These are phyloP conservation scores for Sisor rabdophorus DNA, from an alignment of 2,113 vertebrate genomes.

Conservation along the genomic window DNA sequence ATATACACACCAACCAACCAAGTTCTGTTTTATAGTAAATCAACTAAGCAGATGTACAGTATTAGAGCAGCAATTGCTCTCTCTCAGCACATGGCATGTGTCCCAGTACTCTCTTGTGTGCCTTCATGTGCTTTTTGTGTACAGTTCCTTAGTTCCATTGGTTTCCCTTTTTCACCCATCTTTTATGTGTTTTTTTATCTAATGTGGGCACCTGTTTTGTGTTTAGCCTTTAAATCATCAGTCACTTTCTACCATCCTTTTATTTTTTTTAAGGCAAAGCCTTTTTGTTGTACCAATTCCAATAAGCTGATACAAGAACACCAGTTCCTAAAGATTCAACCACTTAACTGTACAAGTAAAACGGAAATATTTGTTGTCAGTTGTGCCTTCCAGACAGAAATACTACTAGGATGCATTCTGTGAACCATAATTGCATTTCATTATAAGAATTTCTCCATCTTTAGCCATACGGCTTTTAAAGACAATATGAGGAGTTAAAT, in stretches of 20 bases:
- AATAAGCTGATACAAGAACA: background rate
- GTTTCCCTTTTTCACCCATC: no score
- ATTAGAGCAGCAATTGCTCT: background rate
- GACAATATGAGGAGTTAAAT: background rate
- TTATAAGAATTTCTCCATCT: background rate
- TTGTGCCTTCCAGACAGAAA: background rate
- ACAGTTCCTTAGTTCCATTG: background rate
- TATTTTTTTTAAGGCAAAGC: background rate
- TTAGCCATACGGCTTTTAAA: conserved; percentile 2
- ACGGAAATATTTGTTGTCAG: background rate
- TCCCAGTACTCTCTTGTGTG: background rate
- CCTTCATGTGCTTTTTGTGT: background rate
- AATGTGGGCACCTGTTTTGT: background rate
- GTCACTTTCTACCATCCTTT: background rate
- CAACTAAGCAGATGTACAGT: background rate
- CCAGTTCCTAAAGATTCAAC: background rate
- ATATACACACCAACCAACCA: background rate
- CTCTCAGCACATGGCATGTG: background rate
- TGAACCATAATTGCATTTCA: background rate
- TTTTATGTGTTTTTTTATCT: background rate
- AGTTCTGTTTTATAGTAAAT: no score
- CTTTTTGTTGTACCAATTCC: background rate
- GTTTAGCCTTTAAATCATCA: background rate
- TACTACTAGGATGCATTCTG: background rate
- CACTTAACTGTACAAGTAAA: background rate